These are phyloP conservation scores for Clinocottus analis DNA, from an alignment of 2,113 vertebrate species.

Conservation along the genomic window DNA sequence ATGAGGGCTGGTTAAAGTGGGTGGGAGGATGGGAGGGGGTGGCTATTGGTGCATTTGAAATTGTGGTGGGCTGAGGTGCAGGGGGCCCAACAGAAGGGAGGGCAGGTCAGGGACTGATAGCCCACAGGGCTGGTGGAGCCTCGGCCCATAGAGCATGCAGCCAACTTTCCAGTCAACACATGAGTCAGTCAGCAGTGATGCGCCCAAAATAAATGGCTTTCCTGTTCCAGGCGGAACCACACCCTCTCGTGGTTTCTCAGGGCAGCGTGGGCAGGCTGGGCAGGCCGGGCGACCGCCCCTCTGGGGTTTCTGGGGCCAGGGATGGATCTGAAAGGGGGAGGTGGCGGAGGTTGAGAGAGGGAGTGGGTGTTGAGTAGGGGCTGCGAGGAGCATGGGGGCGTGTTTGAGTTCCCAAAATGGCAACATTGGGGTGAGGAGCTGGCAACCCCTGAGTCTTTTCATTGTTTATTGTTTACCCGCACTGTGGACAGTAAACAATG, in stretches of 20 bases:
- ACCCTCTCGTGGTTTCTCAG: constrained; percentile 90
- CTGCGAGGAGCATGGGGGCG: constrained; percentile 72
- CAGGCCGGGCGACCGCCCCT: constrained; percentile 81
- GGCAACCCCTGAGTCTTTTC: constrained; percentile 78
- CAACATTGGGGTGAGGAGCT: constrained; percentile 81
- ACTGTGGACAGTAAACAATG: constrained; percentile 81
- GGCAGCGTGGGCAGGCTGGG: constrained; percentile 83
- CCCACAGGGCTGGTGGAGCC: constrained; percentile 86
- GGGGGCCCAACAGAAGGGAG: constrained; percentile 67
- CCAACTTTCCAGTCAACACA: constrained; percentile 97
- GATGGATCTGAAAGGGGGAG: constrained; percentile 75
- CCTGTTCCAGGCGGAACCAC: constrained; percentile 94
- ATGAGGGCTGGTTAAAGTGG: constrained; percentile 64
- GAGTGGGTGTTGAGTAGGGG: constrained; percentile 77
- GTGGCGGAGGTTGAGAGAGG: constrained; percentile 65
- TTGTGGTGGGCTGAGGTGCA: constrained; percentile 61
- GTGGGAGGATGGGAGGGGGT: constrained; percentile 76
- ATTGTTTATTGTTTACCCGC: constrained; percentile 86
- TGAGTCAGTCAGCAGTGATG: constrained; percentile 96
- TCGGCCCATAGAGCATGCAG: constrained; percentile 83
- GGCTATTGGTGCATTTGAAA: constrained; percentile 66
- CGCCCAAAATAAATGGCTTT: constrained; percentile 96
- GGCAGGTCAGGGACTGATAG: constrained; percentile 84
- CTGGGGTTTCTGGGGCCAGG: constrained; percentile 77
- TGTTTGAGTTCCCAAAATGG: constrained; percentile 84